Evolutionary conservation across 2,888 invertebrate species (phyloP).

Genomic region (Pherbina coryleti): DNA sequence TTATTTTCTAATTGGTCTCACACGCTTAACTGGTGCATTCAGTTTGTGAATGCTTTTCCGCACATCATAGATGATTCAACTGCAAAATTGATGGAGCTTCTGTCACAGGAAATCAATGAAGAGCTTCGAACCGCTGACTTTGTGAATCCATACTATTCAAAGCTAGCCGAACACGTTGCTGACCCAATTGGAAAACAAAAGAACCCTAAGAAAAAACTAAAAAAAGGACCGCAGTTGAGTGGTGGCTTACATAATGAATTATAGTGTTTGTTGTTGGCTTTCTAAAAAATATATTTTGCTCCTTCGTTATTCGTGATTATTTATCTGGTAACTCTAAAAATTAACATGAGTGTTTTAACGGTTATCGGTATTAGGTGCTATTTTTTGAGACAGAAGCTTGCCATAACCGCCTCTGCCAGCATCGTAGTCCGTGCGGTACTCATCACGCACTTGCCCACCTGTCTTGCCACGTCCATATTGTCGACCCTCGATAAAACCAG

Average conservation of each 20-base stretch:
- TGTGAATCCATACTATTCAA: slow-evolving; percentile 46
- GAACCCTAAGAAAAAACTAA: slow-evolving; percentile 41
- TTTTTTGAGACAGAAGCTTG: slow-evolving; percentile 90
- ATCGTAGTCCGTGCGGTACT: slow-evolving; percentile 97
- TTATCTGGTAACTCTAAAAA: slow-evolving; percentile 13
- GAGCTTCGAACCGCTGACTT: slow-evolving; percentile 45
- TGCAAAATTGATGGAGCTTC: slow-evolving; percentile 47
- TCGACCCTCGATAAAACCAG: slow-evolving; percentile 97
- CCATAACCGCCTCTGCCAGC: slow-evolving; percentile 97
- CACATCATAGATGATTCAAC: slow-evolving; percentile 49
- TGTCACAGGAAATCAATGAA: slow-evolving; percentile 52
- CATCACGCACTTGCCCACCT: slow-evolving; percentile 98
- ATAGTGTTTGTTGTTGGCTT: slow-evolving; percentile 14
- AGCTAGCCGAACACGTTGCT: neutral
- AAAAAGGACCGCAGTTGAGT: slow-evolving; percentile 45
- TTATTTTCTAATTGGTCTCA: slow-evolving; percentile 45
- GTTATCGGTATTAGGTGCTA: slow-evolving; percentile 72
- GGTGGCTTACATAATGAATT: slow-evolving; percentile 40
- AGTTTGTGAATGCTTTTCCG: slow-evolving; percentile 47
- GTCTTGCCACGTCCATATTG: slow-evolving; percentile 98
- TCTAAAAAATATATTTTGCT: slow-evolving; percentile 26
- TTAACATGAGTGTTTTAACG: slow-evolving; percentile 39
- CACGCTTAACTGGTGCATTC: slow-evolving; percentile 50
- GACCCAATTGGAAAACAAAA: slow-evolving; percentile 5
- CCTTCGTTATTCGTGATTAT: neutral